Base-by-base conservation (phyloP, 37 sponge, comb jelly and placozoan genomes). In the Amphimedon queenslandica region DNA sequence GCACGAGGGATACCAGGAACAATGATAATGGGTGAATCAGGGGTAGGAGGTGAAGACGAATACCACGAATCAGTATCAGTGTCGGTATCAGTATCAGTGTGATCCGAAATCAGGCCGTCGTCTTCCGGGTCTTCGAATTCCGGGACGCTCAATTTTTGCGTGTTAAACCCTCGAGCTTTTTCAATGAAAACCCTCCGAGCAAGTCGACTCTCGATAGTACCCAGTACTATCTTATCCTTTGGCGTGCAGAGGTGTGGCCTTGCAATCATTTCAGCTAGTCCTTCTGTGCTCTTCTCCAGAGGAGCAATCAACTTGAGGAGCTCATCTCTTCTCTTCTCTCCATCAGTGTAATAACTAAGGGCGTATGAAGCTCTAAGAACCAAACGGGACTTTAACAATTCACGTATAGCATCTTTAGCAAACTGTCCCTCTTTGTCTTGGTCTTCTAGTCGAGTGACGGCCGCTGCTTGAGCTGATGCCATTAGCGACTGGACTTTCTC, bases 371-470 rank as follows among this genome's bases (percentile, higher is more conserved):
- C 40, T 1, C 66, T 40, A 1, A 76, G 37, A 36, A 40, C 76
- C 25, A 42, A 66, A 27, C 76, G 47, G 20, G 36, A 34, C 24
- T 76, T 76, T 6, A 76, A 23, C 4, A 76, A 39, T 25, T 76
- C 76, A n/a, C 76, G 61, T 8, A 76, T 29, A 2, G 76, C 76
- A 1, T 76, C 76, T 31, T 76, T 63, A 34, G 64, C 41, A 37
- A 76, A 76, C 32, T 66, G 35, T 39, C 25, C 76, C 35, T 73
- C 74, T 3, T 20, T 25, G 6, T 31, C 37, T 21, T 55, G 32
- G 4, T 1, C 24, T 2, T 34, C 37, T 18, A 66, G 4, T n/a
- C 39, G 16, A 33, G 69, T 20, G 6, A 18, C 6, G 8, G 8
- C 61, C 5, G 21, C 24, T 25, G 8, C 24, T 67, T 67, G 68